Percentiles rank a stretch among this genome's conserved stretches.
Evolutionary conservation across 2,113 vertebrate species (phyloP).

Genomic region (Mormyrus iriodes): DNA sequence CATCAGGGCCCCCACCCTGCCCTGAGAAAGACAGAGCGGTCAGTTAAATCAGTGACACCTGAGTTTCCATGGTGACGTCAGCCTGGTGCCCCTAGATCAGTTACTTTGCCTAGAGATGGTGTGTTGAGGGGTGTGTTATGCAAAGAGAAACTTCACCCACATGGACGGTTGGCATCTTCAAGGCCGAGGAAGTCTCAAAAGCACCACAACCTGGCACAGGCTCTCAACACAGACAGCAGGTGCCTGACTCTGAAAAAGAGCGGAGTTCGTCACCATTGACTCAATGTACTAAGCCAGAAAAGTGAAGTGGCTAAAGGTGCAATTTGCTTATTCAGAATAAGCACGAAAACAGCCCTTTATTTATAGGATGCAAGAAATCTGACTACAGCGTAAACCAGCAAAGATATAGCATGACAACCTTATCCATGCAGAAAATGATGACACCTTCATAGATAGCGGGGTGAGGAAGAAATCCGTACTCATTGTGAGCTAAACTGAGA

Average conservation of each 20-base stretch:
- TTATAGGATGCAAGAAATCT: not conserved
- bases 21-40: not conserved
- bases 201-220: not conserved
- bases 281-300: not conserved
- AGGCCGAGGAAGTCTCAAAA: not conserved
- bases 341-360: not conserved
- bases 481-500: not conserved
- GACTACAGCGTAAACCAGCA: not conserved
- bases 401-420: not conserved
- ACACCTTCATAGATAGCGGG: not conserved
- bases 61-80: not conserved
- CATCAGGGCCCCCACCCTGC: not conserved
- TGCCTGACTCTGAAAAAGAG: not conserved
- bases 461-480: not conserved
- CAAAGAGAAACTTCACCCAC: not conserved
- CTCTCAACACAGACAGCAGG: not conserved
- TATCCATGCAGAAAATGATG: not conserved
- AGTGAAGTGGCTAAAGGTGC: not conserved
- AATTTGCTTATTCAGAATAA: not conserved
- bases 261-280: not conserved
- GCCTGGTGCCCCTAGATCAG: not conserved
- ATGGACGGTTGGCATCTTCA: not conserved
- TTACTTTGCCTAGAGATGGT: not conserved
- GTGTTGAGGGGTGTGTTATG: not conserved
- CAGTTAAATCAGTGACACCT: not conserved